phyloP scores from a whole-genome alignment of 2,113 vertebrate genomes.

The Mastomys coucha region DNA sequence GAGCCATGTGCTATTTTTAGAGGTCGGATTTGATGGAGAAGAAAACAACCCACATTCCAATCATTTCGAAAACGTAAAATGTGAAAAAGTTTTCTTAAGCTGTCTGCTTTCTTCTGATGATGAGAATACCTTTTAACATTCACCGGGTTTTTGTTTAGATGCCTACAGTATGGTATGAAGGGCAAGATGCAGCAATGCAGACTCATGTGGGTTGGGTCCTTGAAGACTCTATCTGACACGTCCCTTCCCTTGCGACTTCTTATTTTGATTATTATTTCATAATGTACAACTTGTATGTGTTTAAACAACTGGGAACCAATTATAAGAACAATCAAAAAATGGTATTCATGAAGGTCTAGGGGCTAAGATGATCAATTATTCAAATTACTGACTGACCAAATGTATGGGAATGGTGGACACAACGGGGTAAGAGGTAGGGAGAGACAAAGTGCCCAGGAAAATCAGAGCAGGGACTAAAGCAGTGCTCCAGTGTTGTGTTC shows the following conservation, averaged over 20 bases:
- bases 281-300: neutral
- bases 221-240: fast-evolving
- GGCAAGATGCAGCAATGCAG: no score
- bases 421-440: neutral
- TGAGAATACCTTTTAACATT: slow-evolving; percentile 8
- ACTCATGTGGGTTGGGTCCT: neutral
- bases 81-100: neutral
- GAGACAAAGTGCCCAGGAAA: neutral
- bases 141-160: neutral
- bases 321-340: neutral
- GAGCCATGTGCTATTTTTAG: neutral
- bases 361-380: neutral
- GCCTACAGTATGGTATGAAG: neutral
- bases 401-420: neutral
- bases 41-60: neutral
- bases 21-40: neutral
- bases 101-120: neutral
- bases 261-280: neutral
- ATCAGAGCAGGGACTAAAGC: neutral
- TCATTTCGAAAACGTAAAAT: neutral
- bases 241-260: neutral
- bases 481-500: neutral
- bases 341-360: neutral
- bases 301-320: neutral
- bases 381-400: neutral